These are phyloP conservation scores for Pandemis cinnamomeana DNA, from an alignment of 2,888 invertebrate genomes.

Conservation along the genomic window DNA sequence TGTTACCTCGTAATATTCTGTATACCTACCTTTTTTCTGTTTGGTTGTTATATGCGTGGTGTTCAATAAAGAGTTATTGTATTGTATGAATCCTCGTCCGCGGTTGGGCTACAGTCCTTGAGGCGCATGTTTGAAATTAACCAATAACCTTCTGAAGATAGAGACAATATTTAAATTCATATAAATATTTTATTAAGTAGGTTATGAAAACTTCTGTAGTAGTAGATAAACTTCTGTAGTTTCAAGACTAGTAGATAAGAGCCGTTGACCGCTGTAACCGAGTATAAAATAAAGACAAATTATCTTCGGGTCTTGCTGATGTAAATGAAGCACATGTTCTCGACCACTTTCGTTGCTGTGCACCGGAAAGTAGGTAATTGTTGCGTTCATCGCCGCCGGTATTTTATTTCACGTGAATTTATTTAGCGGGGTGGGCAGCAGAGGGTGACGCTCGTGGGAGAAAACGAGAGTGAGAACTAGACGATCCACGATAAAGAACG, in stretches of 20 bases:
- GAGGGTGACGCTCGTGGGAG: constrained; percentile 74
- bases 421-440: constrained; percentile 65
- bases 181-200: not conserved
- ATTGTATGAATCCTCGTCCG: too few species aligned
- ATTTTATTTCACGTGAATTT: constrained; percentile 53
- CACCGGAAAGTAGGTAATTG: constrained; percentile 62
- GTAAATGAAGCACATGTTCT: constrained; percentile 40
- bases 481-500: constrained; percentile 16
- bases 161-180: not conserved
- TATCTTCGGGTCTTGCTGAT: constrained; percentile 25
- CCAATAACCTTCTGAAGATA: not conserved
- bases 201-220: constrained; percentile 1
- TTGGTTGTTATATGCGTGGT: too few species aligned
- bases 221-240: too few species aligned
- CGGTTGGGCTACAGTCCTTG: too few species aligned
- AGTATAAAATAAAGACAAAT: constrained; percentile 7
- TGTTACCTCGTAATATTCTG: too few species aligned
- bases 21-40: too few species aligned
- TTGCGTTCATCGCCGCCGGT: constrained; percentile 48
- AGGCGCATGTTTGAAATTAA: too few species aligned
- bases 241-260: not conserved
- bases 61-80: too few species aligned
- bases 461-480: constrained; percentile 71
- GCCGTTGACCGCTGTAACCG: constrained; percentile 20
- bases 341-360: constrained; percentile 61